phyloP scores from a whole-genome alignment of 2,113 vertebrate genomes.

The Benitochromis conjunctus region DNA sequence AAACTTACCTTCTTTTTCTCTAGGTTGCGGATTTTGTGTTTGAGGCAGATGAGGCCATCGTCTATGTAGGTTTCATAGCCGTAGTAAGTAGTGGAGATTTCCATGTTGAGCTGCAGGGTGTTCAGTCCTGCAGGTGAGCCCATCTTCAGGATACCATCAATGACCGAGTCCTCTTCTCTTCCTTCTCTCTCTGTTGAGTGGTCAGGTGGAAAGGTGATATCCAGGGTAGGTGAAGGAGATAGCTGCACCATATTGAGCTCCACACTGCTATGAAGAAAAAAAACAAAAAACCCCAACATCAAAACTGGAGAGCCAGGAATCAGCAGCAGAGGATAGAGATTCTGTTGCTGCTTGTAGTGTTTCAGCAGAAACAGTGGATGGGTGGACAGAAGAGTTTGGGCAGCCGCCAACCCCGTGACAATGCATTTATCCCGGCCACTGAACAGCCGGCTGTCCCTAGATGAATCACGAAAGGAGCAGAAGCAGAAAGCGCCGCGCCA shows the following conservation, averaged over 20 bases:
- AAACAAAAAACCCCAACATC: no score
- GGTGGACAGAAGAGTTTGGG: not conserved
- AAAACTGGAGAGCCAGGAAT: not conserved
- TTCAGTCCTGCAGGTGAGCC: constrained; percentile 46
- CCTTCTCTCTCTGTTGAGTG: constrained; percentile 45
- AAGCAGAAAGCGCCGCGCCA: not conserved
- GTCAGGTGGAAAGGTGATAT: constrained; percentile 66
- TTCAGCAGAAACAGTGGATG: not conserved
- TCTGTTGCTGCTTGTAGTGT: not conserved
- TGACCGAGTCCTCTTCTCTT: constrained; percentile 40
- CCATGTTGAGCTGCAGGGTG: constrained; percentile 73
- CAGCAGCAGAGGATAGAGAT: not conserved
- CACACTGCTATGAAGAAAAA: not conserved
- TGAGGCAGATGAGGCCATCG: constrained; percentile 93
- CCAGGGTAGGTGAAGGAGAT: constrained; percentile 68
- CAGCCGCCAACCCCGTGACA: constrained; percentile 28
- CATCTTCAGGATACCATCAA: not conserved
- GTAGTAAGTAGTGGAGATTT: constrained; percentile 72
- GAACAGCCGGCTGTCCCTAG: not conserved
- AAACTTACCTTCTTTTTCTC: constrained; percentile 93
- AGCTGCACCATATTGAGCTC: constrained; percentile 85
- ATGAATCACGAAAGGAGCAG: not conserved
- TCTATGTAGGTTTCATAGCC: constrained; percentile 92
- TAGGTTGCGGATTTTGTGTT: constrained; percentile 95
- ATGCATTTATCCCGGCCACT: constrained; percentile 18